Percentiles rank a stretch among this genome's conserved stretches.
Conservation (phyloP, 1,140 invertebrate genomes). For the Drosophila serrata region DNA sequence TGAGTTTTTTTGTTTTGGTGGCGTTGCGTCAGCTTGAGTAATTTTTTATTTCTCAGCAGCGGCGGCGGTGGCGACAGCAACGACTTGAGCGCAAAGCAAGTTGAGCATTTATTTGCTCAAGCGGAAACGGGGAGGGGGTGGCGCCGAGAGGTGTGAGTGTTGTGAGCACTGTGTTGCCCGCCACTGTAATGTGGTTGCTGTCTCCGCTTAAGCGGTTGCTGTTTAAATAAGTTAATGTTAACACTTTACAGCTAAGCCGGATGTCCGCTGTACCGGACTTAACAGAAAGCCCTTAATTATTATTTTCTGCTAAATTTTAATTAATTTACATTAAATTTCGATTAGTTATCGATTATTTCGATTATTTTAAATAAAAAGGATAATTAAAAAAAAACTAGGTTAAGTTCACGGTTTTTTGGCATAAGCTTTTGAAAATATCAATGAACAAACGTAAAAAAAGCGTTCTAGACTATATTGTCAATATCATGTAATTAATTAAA, state of each 20-base stretch:
- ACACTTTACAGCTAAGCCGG: conserved; percentile 39
- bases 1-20: conserved; percentile 41
- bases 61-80: conserved; percentile 1
- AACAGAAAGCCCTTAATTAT: neutral
- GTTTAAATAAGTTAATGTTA: conserved; percentile 66
- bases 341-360: too few relatives aligned
- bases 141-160: neutral
- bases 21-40: conserved; percentile 62
- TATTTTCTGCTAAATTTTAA: too few relatives aligned
- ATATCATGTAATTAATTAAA: too few relatives aligned
- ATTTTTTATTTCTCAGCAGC: conserved; percentile 46
- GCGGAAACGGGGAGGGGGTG: neutral
- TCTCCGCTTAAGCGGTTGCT: conserved; percentile 59
- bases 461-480: too few relatives aligned
- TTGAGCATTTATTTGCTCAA: conserved; percentile 52
- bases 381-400: too few relatives aligned
- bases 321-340: too few relatives aligned
- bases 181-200: conserved; percentile 56
- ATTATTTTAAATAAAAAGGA: too few relatives aligned
- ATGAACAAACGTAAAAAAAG: too few relatives aligned
- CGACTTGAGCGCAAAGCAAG: conserved; percentile 53
- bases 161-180: neutral
- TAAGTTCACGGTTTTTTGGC: too few relatives aligned
- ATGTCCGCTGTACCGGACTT: conserved; percentile 9
- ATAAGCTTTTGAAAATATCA: too few relatives aligned